Conservation (phyloP, 2,888 invertebrate genomes). For the Metalampra italica region DNA sequence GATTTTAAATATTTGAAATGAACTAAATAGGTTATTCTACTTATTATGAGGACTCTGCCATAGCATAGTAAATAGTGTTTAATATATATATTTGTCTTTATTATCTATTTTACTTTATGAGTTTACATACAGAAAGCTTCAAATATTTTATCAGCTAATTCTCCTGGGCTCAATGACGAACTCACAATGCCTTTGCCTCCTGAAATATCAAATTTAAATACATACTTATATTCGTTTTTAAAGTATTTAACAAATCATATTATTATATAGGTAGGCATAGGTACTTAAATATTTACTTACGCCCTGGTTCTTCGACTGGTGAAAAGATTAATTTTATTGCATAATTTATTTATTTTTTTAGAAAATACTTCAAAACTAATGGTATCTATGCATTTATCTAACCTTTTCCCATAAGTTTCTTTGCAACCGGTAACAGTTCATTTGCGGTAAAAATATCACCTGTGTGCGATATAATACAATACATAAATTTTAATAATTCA, state of each 20-base stretch:
- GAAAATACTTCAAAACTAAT: no score
- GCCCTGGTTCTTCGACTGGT: slow-evolving; percentile 33
- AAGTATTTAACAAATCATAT: not conserved
- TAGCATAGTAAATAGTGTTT: no score
- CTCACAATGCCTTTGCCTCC: slow-evolving; percentile 55
- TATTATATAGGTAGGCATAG: not conserved
- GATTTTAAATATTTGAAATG: no score
- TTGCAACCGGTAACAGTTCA: slow-evolving; percentile 44
- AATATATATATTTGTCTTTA: no score
- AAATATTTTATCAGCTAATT: slow-evolving; percentile 52
- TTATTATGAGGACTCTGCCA: no score
- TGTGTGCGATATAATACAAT: slow-evolving; percentile 15
- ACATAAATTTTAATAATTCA: no score
- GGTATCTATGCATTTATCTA: not conserved
- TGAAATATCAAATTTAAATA: slow-evolving; percentile 18
- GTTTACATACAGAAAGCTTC: slow-evolving; percentile 48
- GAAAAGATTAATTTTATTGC: slow-evolving; percentile 6
- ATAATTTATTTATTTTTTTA: no score
- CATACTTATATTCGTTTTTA: not conserved
- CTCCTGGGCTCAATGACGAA: slow-evolving; percentile 31
- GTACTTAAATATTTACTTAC: no score
- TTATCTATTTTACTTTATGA: not conserved
- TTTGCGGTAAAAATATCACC: slow-evolving; percentile 49
- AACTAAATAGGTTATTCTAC: no score
- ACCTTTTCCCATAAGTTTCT: slow-evolving; percentile 43